Evolutionary conservation across 35 echinoderm and acorn worm species (phyloP).

Genomic region (Ptychodera flava): DNA sequence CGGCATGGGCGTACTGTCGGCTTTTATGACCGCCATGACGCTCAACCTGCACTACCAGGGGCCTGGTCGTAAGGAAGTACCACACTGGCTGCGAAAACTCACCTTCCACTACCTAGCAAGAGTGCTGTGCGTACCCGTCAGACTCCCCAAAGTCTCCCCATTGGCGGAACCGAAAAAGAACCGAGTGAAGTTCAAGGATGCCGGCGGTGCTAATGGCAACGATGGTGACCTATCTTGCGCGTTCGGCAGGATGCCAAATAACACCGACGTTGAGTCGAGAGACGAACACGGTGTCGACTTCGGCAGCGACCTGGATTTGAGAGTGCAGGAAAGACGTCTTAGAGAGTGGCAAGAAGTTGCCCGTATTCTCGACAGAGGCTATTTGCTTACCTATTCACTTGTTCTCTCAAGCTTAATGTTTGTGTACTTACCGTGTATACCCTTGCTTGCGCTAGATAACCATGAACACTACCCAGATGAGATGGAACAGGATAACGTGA

Average conservation of each 20-base stretch:
- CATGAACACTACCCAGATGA: too few relatives aligned
- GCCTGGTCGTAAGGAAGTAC: constrained; percentile 63
- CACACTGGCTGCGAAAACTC: constrained; percentile 42
- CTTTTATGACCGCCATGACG: constrained; percentile 73
- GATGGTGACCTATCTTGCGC: background rate
- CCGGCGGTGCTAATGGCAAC: background rate
- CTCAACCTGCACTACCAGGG: constrained; percentile 66
- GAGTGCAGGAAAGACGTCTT: background rate
- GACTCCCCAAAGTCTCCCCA: too few relatives aligned
- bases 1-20: constrained; percentile 57
- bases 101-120: constrained; percentile 46
- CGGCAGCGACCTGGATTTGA: background rate
- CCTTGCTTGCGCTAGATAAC: background rate
- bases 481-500: too few relatives aligned
- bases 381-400: background rate
- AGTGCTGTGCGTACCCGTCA: constrained; percentile 33
- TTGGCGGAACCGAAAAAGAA: background rate
- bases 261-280: background rate
- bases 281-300: background rate
- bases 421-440: background rate
- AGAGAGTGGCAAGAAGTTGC: background rate
- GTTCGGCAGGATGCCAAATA: background rate
- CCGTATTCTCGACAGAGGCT: background rate
- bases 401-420: background rate
- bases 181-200: background rate